These are phyloP conservation scores for Pterois miles DNA, from an alignment of 2,797 vertebrate genomes.

Conservation along the genomic window DNA sequence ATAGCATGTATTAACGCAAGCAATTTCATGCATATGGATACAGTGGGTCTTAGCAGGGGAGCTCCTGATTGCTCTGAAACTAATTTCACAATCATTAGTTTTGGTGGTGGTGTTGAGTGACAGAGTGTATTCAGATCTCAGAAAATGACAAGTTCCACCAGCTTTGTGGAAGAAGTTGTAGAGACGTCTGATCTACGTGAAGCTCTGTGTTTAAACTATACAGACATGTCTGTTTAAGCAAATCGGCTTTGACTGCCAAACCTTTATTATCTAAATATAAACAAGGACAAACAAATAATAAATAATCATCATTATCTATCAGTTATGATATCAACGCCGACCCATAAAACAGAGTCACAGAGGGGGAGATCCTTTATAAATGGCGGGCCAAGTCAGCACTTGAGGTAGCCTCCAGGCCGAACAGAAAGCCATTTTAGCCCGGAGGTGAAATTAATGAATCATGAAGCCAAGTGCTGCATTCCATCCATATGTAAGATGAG, in stretches of 20 bases:
- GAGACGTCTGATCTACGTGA: slow-evolving; percentile 57
- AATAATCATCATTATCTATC: not conserved
- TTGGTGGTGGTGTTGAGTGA: slow-evolving; percentile 80
- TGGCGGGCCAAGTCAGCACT: slow-evolving; percentile 68
- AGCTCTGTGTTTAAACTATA: slow-evolving; percentile 60
- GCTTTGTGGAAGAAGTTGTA: slow-evolving; percentile 62
- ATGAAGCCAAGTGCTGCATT: slow-evolving; percentile 84
- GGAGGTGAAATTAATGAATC: slow-evolving; percentile 90
- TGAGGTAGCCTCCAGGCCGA: slow-evolving; percentile 81
- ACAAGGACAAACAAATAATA: not conserved
- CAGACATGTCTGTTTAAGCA: not conserved
- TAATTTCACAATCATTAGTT: slow-evolving; percentile 99
- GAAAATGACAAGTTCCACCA: slow-evolving; percentile 65
- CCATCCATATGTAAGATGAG: slow-evolving; percentile 89
- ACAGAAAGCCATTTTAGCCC: slow-evolving; percentile 86
- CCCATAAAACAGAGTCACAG: slow-evolving; percentile 1
- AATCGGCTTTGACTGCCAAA: not conserved
- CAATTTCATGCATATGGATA: slow-evolving; percentile 99
- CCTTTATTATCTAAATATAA: not conserved
- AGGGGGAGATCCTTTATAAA: slow-evolving; percentile 38
- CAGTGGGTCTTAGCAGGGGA: slow-evolving; percentile 95
- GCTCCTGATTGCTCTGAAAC: slow-evolving; percentile 97
- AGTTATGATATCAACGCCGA: not conserved
- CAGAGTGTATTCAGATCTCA: slow-evolving; percentile 69
- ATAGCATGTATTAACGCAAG: slow-evolving; percentile 97